Evolutionary conservation across 2,888 invertebrate species (phyloP), one percentile per base, ranked within the genome.

Genomic region (Tenthredo distinguenda): DNA sequence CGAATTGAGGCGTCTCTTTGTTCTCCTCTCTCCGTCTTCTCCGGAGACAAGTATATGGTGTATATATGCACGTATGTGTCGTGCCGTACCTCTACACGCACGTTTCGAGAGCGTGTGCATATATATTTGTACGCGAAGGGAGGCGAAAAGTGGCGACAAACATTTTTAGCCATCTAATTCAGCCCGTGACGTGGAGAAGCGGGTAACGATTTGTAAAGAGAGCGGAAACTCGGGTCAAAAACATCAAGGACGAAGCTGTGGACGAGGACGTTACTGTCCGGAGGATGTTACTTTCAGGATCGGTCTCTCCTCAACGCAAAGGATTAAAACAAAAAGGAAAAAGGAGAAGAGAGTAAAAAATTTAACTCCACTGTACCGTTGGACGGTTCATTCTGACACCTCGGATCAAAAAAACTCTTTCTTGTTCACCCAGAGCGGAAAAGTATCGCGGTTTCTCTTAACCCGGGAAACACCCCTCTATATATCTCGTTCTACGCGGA

Each of bases 1-100:
- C 87, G 89, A 88, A 91, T 90, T 89, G 88, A 90, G 77, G 85
- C 85, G 84, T 81, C 84, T 84, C 71, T 26, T 84, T 74, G 74
- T 74, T 84, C 77, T 72, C 87, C 85, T 85, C 85, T 85, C 65
- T 71, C 34, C 21, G 68, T 68, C 68, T 62, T 81, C 58, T 10
- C 26, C 68, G 68, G n/a, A 31, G 77, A 77, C 18, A 18, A 77
- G 77, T 77, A 34, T 77, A 26, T 1, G 26, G 26, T 26, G 1
- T 26, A 26, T 26, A 26, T 26, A 74, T 43, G 43, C 74, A 43
- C 74, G 31, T 68, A 15, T 18, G 68, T 68, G 68, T 68, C 18
- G 12, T 47, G 12, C 12, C 6, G 4, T 34, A 18, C 15, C 68
- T 31, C 26, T 26, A 37, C 21, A 74, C 26, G 9, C 34, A 26